Evolutionary conservation across 2,888 invertebrate genomes (phyloP), one percentile per base, ranked within the genome.

Genomic region (Drosophila paucipuncta): DNA sequence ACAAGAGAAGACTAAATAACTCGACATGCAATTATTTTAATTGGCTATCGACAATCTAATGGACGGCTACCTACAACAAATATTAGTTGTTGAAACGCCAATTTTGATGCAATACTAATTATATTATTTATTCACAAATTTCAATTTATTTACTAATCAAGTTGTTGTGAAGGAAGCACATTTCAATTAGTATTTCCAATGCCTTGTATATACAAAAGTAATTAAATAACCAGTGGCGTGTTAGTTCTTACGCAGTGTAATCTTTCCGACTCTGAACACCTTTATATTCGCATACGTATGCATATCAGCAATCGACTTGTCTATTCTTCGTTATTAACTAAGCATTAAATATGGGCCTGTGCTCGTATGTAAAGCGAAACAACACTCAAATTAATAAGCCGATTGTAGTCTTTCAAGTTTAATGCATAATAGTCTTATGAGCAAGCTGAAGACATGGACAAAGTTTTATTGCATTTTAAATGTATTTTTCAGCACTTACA

Each of bases 21-120:
- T 33, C 25, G 43, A 53, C 43, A 35, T 41, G 59, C 30, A 39
- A 43, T 55, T 57, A 73, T 54, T 43, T 31, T 28, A 50, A 22
- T 55, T 74, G 31, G 61, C n/a, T 53, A 58, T 58, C 58, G 58
- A 58, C 58, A 22, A 31, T 18, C 43, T 22, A 57, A 41, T 57
- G 30, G 30, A 41, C 57, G 13, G 30, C 39, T 39, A 41, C 39
- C 16, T 35, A 13, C 30, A 28, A n/a, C 16, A 58, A 18, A 11
- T 43, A 43, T 16, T 5, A 10, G 39, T 30, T 58, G 10, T 16
- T 30, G 39, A 58, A 16, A 10, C n/a, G n/a, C 2, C n/a, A 39
- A 39, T 58, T 41, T 41, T 1, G 31, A 16, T 31, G n/a, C 22
- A 58, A 30, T 22, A 22, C 47, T 3, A 18, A 22, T 10, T 7